Evolutionary conservation across 2,797 vertebrate genomes (phyloP), one percentile per base, ranked within the genome.

Genomic region (Catostomus latipinnis): DNA sequence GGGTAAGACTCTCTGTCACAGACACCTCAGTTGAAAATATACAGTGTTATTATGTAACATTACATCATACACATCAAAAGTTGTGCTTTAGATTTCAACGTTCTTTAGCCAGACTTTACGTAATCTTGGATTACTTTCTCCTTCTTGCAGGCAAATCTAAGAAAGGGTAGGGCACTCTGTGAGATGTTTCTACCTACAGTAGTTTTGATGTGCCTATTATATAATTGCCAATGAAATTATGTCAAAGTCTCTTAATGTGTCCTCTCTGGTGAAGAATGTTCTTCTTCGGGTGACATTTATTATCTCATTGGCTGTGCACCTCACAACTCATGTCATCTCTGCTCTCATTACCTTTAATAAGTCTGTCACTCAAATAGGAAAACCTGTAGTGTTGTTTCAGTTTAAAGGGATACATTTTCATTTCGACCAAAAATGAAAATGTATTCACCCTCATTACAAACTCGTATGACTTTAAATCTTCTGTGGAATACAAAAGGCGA

Each of bases 1-100:
- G 96, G 96, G 97, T 98, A 92, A 73, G 87, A 16, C 18, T 73
- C 34, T 34, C 63, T 3, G 70, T 43, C 49, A 65, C 71, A 66
- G 49, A 45, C 74, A 58, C 52, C 54, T 34, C 34, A 34, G 34
- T 34, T 34, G 2, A 34, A 34, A 34, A 34, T 14, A 49, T 9
- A 49, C 45, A 49, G 34, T 80, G 43, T 49, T 34, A 50, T 56
- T 67, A 65, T 52, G 10, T 45, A 54, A 45, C 18, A 14, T 18
- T 58, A 34, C 61, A 60, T 58, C 2, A 22, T 8, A 16, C 16
- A n/a, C 18, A 22, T 71, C n/a, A 61, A 52, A 69, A 70, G 10
- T 45, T 9, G 5, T 16, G 34, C 45, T 34, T 54, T 34, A 34
- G 34, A 34, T 34, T 34, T 34, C 34, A 34, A 34, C 34, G 34